Percentiles rank a stretch among this genome's conserved stretches.
phyloP scores from a whole-genome alignment of 2,888 invertebrate genomes.

The Hirtodrosophila alboralis region DNA sequence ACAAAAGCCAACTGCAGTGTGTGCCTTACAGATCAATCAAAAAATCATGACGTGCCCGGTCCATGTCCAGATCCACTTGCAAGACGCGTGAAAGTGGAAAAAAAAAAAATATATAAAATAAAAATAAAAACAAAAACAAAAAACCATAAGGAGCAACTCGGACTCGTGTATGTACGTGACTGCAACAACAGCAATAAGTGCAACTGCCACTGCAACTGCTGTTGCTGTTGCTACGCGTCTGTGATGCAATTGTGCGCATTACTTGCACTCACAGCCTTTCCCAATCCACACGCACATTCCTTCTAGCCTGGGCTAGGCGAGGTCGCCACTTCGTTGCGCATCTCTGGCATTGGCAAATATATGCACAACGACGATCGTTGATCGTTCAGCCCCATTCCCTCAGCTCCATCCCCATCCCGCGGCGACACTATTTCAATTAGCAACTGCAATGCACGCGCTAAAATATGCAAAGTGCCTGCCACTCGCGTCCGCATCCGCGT shows the following conservation, averaged over 20 bases:
- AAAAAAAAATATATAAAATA: too few species aligned
- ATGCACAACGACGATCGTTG: constrained; percentile 62
- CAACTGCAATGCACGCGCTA: constrained; percentile 76
- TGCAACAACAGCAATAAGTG: constrained; percentile 33
- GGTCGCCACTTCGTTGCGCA: constrained; percentile 77
- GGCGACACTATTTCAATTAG: constrained; percentile 81
- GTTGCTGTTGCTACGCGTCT: constrained; percentile 44
- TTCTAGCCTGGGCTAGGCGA: constrained; percentile 62
- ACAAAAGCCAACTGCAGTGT: constrained; percentile 75
- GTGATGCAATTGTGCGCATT: constrained; percentile 72
- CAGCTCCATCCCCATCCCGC: constrained; percentile 1
- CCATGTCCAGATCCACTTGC: constrained; percentile 43
- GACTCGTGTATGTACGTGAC: constrained; percentile 37
- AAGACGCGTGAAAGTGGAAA: constrained; percentile 48
- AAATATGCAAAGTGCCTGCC: constrained; percentile 75
- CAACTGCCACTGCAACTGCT: constrained; percentile 32
- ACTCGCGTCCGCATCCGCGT: constrained; percentile 56
- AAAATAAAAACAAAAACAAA: constrained; percentile 1
- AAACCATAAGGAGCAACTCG: constrained; percentile 11
- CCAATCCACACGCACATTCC: constrained; percentile 63
- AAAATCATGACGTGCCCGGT: constrained; percentile 67
- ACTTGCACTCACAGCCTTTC: constrained; percentile 28
- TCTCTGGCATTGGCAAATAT: constrained; percentile 76
- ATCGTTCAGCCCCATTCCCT: constrained; percentile 18
- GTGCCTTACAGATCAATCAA: constrained; percentile 82